Conservation (phyloP, 2,888 invertebrate genomes). For the Blomia tropicalis region DNA sequence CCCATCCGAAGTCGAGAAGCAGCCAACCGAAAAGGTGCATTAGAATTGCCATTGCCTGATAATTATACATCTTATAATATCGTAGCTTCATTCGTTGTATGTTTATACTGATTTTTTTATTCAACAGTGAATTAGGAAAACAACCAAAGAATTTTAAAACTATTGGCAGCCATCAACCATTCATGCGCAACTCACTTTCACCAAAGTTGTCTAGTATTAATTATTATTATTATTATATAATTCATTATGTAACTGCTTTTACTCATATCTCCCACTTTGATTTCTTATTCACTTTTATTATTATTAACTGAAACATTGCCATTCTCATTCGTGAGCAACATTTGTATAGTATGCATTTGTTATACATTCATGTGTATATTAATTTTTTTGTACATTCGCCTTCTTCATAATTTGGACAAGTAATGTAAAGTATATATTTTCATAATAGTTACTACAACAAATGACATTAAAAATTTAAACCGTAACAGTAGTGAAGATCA, state of each 20-base stretch:
- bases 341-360: background rate
- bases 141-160: too few relatives aligned
- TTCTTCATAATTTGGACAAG: background rate
- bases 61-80: background rate
- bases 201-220: background rate
- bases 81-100: background rate
- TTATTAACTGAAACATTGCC: background rate
- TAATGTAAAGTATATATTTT: background rate
- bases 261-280: background rate
- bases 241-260: background rate
- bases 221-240: background rate
- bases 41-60: too few relatives aligned
- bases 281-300: background rate
- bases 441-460: background rate
- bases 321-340: background rate
- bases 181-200: background rate
- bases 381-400: background rate
- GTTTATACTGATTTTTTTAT: background rate
- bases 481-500: background rate
- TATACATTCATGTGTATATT: background rate
- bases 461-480: background rate
- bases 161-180: too few relatives aligned
- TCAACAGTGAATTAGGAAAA: constrained; percentile 1
- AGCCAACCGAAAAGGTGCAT: constrained; percentile 1
- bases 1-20: background rate